Evolutionary conservation across 2,113 vertebrate genomes (phyloP), one percentile per base, ranked within the genome.

Genomic region (Onychostoma macrolepis): DNA sequence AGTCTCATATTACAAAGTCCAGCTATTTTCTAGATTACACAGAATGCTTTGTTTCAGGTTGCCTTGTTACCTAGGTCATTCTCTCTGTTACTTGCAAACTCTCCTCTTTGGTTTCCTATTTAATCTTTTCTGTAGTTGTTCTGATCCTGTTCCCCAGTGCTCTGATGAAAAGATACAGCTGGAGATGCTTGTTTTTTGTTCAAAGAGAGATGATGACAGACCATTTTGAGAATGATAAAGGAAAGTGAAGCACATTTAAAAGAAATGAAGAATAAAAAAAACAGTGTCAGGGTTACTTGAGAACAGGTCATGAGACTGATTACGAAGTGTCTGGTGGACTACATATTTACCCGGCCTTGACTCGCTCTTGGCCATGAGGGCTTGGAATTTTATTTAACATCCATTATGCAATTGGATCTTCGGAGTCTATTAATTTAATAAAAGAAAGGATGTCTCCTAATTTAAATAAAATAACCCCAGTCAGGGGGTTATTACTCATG

Each of bases 171-270:
- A 38, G 77, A 80, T 24, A 61, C 5, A 15, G 11, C 53, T 61
- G 53, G 10, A 17, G 24, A 63, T 24, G 10, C 33, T 41, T 58
- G 24, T 41, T 41, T 38, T 36, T 41, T 26, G 6, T 80, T 15
- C 50, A 58, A 80, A 58, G 50, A 75, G 28, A 48, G 72, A 8
- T 26, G 78, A 41, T 80, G 30, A 63, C 56, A 80, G 53, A 80
- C 56, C 33, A 26, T 26, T n/a, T 63, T 63, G 13, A 13, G 6
- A 61, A 41, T 80, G 24, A 63, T 63, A 63, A 36, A 41, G 19
- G 56, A 26, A 61, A 80, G 33, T 17, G 21, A 6, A 4, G 21
- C 24, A n/a, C 33, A 41, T 17, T 28, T 48, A 48, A 48, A 43
- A 6, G 6, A 48, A 38, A 41, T 12, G 6, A 9, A 61, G 21